Evolutionary conservation across 1,140 invertebrate species (phyloP).

Genomic region (Gonatopus flavifemur): DNA sequence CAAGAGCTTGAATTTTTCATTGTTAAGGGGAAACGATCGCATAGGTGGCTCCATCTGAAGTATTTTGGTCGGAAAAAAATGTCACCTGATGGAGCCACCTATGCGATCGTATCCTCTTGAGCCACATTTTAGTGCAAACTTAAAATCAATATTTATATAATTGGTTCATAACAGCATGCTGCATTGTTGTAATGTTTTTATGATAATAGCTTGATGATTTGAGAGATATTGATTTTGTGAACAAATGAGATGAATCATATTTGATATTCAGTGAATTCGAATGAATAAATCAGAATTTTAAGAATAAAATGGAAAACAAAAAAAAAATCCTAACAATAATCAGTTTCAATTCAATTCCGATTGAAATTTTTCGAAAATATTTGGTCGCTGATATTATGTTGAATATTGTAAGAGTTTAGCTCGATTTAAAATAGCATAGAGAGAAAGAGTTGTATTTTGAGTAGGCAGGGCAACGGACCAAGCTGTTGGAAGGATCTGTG

Average conservation of each 20-base stretch:
- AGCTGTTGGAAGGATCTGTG: constrained; percentile 73
- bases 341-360: neutral
- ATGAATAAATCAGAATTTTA: too few relatives aligned
- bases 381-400: neutral
- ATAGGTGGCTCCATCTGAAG: neutral
- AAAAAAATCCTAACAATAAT: neutral
- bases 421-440: constrained; percentile 11
- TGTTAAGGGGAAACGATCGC: neutral
- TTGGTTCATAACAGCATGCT: too few relatives aligned
- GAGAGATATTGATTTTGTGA: too few relatives aligned
- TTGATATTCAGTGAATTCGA: too few relatives aligned
- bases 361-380: neutral
- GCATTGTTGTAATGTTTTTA: too few relatives aligned
- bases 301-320: constrained; percentile 1
- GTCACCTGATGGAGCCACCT: too few relatives aligned
- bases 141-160: too few relatives aligned
- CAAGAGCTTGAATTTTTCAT: constrained; percentile 9
- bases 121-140: too few relatives aligned
- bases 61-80: too few relatives aligned
- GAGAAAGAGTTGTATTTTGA: constrained; percentile 35
- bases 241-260: too few relatives aligned
- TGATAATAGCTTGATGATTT: too few relatives aligned
- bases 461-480: constrained; percentile 72
- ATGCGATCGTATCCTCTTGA: too few relatives aligned
- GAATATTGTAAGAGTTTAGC: neutral